Base-by-base conservation (phyloP, 2,113 vertebrate genomes). In the Callipepla californica region DNA sequence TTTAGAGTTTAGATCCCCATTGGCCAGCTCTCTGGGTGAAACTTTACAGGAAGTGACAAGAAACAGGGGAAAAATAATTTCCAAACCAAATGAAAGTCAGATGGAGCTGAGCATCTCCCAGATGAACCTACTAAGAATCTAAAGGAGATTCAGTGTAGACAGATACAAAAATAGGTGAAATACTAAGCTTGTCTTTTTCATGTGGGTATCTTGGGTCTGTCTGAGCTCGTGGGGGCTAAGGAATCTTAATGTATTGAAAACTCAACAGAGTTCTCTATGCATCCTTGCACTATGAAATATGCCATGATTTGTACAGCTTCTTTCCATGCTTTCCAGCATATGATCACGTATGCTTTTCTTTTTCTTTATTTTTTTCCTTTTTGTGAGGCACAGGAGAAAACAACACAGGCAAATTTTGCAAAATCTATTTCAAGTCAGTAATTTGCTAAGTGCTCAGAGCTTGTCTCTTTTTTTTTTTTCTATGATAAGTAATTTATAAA, bases 401-500 rank as follows among this genome's bases (percentile, higher is more conserved):
- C 66, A 96, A 92, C 66, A 47, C 4, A 72, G 65, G 70, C 65
- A 90, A 92, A 83, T 90, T 77, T 91, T 85, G 51, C 55, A 90
- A 66, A 83, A 93, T 69, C 90, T 96, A 85, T 91, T 91, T 95
- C 82, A 80, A 90, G 90, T 76, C 73, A 73, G 94, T 91, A 95
- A 94, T 92, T 94, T 96, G 72, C 92, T 93, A 95, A 95, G 94
- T 91, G 74, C 89, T 82, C 23, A n/a, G 79, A 89, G 67, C 87
- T 92, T 91, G 61, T 66, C 1, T 67, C 40, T 78, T 28, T 89
- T 70, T 77, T 86, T 92, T 70, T 80, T 84, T 48, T 42, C 83
- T 80, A 40, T 94, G 91, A 94, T 95, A 94, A 96, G 89, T 83
- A 75, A 90, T 93, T 95, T 94, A 94, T 96, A 96, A 96, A 96